Base-by-base conservation (phyloP, 2,888 invertebrate genomes). In the Corythucha ciliata region DNA sequence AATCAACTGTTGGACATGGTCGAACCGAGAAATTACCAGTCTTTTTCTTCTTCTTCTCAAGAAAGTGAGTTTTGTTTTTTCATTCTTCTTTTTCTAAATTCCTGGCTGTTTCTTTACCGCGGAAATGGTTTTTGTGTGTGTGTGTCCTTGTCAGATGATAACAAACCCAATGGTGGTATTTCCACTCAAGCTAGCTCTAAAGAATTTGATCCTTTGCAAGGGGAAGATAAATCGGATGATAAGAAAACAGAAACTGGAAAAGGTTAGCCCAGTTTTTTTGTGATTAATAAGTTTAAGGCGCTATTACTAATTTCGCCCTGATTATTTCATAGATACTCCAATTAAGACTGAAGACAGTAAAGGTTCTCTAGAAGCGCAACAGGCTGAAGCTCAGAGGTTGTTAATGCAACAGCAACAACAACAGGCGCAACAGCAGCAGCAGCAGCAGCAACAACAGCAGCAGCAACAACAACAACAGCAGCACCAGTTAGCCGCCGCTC, bases 181-280 rank as follows among this genome's bases (percentile, higher is more conserved):
- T 48, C 57, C 32, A 48, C 53, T 26, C 57, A 57, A 39, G 55
- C 55, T 7, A 71, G 69, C 59, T 70, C 76, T 39, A 74, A 75
- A 61, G 77, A 78, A 62, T 78, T 78, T 67, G 77, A 78, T 64
- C 77, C 77, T 4, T 63, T 77, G 27, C 73, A 74, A 62, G 70
- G 70, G 24, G 68, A 66, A 55, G 62, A 62, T 7, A 62, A 61
- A 46, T 24, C 45, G 18, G 53, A 55, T 22, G 53, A 54, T 27
- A 58, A 58, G 34, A 53, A 49, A 14, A 47, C 51, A 16, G 58
- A 58, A 18, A 48, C 56, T 45, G 56, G 52, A 36, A 53, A 55
- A 53, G 56, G 58, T 54, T 42, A 26, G 4, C 10, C 16, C 6
- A n/a, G n/a, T n/a, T n/a, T n/a, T n/a, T n/a, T n/a, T n/a, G n/a